Conservation (phyloP, 1,140 invertebrate genomes). For the Apis laboriosa region DNA sequence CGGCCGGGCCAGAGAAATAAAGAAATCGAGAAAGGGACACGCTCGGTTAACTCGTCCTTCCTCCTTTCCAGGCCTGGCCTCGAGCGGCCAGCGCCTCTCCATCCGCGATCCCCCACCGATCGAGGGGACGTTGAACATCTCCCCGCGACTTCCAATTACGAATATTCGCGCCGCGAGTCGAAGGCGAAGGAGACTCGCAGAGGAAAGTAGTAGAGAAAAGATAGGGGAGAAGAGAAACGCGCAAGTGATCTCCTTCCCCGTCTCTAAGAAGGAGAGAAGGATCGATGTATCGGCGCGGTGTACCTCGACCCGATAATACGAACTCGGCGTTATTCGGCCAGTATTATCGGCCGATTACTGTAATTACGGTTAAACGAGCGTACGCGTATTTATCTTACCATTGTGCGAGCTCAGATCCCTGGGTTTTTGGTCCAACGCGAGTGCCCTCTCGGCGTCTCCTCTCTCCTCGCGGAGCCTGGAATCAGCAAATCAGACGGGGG, state of each 20-base stretch:
- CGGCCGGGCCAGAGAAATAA: constrained; percentile 63
- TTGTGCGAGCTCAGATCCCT: constrained; percentile 92
- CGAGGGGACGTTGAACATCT: too few relatives aligned
- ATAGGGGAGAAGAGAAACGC: too few relatives aligned
- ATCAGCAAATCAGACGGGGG: constrained; percentile 78
- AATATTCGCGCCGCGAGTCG: too few relatives aligned
- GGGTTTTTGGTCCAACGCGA: constrained; percentile 89
- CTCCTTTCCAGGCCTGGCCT: not conserved
- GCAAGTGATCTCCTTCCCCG: too few relatives aligned
- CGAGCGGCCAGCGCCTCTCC: not conserved
- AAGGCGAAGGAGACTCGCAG: too few relatives aligned
- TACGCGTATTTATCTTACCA: constrained; percentile 83
- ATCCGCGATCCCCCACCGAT: too few relatives aligned
- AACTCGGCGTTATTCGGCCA: constrained; percentile 39
- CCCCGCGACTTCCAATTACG: too few relatives aligned
- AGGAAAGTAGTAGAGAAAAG: too few relatives aligned
- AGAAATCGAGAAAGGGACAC: constrained; percentile 56
- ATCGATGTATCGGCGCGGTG: not conserved
- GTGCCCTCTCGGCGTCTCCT: constrained; percentile 88
- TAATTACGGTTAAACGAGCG: constrained; percentile 49
- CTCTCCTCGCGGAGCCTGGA: constrained; percentile 92
- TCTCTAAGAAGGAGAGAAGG: not conserved
- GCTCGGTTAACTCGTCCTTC: constrained; percentile 10
- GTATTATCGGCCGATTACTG: constrained; percentile 46
- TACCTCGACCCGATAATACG: constrained; percentile 13